Evolutionary conservation across 1,140 invertebrate genomes (phyloP).

Genomic region (Pemphigus obesinymphae): DNA sequence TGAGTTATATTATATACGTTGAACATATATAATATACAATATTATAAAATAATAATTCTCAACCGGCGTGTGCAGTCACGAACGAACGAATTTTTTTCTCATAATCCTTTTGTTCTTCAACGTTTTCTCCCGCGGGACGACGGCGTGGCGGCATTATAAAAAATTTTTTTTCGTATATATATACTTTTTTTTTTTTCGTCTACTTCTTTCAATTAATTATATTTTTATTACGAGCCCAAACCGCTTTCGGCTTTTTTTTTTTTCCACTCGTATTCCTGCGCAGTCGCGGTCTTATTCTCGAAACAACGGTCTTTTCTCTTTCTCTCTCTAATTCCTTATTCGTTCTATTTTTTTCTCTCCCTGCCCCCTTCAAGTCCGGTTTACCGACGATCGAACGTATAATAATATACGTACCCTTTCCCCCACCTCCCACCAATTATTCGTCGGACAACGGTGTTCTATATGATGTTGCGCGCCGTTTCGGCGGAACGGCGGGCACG

Average conservation of each 20-base stretch:
- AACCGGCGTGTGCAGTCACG: slow-evolving; percentile 9
- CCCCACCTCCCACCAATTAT: no score
- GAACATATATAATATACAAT: neutral
- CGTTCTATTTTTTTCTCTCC: neutral
- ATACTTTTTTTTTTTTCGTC: neutral
- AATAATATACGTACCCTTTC: no score
- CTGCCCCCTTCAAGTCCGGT: slow-evolving; percentile 3
- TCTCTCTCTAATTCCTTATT: no score
- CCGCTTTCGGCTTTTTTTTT: slow-evolving; percentile 8
- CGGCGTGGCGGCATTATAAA: neutral
- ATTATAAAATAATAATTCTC: slow-evolving; percentile 13
- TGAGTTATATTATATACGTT: no score
- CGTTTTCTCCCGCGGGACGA: slow-evolving; percentile 5
- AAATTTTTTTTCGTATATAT: no score
- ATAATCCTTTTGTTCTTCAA: slow-evolving; percentile 21
- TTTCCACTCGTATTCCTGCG: neutral
- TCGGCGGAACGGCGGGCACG: no score
- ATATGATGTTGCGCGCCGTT: neutral
- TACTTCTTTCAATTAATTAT: neutral
- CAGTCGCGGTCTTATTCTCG: neutral
- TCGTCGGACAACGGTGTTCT: neutral
- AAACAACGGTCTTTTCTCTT: slow-evolving; percentile 1
- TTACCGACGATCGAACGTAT: neutral
- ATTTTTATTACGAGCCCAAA: slow-evolving; percentile 21
- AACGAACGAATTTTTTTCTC: neutral